Percentiles rank a stretch among this genome's conserved stretches.
phyloP scores from a whole-genome alignment of 2,797 vertebrate species.

The Ctenopoma multispine region DNA sequence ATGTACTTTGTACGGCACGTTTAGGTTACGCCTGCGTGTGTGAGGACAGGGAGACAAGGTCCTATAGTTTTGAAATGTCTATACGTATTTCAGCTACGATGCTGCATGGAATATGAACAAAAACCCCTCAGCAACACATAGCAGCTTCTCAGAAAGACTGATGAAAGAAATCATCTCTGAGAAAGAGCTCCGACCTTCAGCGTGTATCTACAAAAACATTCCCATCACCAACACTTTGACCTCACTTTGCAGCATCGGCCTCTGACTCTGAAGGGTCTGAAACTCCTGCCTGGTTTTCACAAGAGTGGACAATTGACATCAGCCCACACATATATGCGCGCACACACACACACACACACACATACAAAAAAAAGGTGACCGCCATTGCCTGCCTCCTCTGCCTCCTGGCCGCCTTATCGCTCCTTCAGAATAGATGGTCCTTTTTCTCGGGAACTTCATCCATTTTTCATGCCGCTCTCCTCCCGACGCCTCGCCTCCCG shows the following conservation, averaged over 20 bases:
- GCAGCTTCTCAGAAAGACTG: neutral
- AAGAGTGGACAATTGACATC: slow-evolving; percentile 10
- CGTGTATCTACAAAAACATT: neutral
- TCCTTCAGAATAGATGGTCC: slow-evolving; percentile 64
- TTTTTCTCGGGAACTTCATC: slow-evolving; percentile 54
- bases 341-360: no score
- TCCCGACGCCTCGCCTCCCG: slow-evolving; percentile 35
- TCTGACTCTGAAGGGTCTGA: slow-evolving; percentile 10
- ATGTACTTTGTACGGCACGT: no score
- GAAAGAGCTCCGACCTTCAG: slow-evolving; percentile 11
- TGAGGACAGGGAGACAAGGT: no score
- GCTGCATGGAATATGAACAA: neutral
- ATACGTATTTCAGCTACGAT: no score
- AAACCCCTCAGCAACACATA: neutral
- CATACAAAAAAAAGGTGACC: neutral
- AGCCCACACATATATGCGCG: neutral
- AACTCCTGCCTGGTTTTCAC: slow-evolving; percentile 9
- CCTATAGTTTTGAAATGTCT: no score
- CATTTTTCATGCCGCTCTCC: slow-evolving; percentile 73
- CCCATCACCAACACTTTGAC: slow-evolving; percentile 9
- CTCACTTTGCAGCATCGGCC: slow-evolving; percentile 24
- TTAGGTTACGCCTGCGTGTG: no score
- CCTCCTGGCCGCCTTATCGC: slow-evolving; percentile 59
- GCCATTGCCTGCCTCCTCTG: neutral
- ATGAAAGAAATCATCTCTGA: neutral